Evolutionary conservation across 2,888 invertebrate species (phyloP), one percentile per base, ranked within the genome.

Genomic region (Cylloceria caligata): DNA sequence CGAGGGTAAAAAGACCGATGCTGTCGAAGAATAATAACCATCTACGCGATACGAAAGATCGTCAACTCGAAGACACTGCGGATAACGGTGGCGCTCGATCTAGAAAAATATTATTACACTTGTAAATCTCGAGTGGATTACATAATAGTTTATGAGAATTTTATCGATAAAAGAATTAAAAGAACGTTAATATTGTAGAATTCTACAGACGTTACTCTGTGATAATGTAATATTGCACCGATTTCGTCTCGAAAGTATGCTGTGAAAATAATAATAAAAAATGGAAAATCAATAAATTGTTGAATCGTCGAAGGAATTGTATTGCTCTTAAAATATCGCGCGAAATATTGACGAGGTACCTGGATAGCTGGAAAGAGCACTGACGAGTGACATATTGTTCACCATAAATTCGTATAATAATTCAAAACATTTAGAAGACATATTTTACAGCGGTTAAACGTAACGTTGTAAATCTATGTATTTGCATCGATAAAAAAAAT

Each of bases 291-390:
- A 19, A 80, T 65, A 19, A 11, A 27, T 52, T 36, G 47, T 13
- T 30, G 27, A 24, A 30, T 77, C 11, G 24, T 67, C 39, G 39
- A 42, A 13, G 47, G 42, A 69, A 77, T 30, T 60, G 19, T 55
- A 57, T 55, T 57, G 21, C 55, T 27, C 42, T n/a, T n/a, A 55
- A 39, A 69, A 55, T 60, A 55, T 16, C 76, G 79, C 81, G 84
- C 83, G 67, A 83, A 80, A 84, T 77, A 81, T 77, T 71, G 80
- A 83, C 84, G 81, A 67, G 71, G 84, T 83, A 84, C 84, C 84
- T 84, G 84, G 83, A 74, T 27, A 65, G 49, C 83, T 83, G 83
- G 81, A 74, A 69, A 68, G 49, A 27, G 34, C 60, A 16, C 34
- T 16, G 30, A 60, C n/a, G 36, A 19, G 55, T 7, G 42, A 42